phyloP scores from a whole-genome alignment of 92 coral and sea anemone genomes.

The Zoanthus sansibaricus region DNA sequence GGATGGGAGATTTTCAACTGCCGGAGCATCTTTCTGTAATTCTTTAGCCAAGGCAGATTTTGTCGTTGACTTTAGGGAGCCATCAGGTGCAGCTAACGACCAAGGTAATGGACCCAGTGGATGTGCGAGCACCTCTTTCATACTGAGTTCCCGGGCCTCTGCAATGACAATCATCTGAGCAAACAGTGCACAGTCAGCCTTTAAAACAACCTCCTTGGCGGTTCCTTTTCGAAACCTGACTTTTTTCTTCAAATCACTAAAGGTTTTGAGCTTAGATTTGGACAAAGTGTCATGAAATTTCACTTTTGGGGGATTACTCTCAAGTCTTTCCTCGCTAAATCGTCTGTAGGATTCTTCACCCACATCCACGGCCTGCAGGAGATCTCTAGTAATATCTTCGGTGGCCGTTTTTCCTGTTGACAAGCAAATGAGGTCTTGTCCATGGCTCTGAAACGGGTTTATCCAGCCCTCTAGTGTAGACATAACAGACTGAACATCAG shows the following conservation, averaged over 20 bases:
- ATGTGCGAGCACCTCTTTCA: conserved; percentile 31
- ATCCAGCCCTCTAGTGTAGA: conserved; percentile 5
- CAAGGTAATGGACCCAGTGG: neutral
- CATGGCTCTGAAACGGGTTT: conserved; percentile 25
- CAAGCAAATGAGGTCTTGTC: conserved; percentile 30
- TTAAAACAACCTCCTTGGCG: conserved; percentile 14
- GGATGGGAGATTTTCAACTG: neutral
- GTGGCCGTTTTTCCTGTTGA: too few relatives aligned
- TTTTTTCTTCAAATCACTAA: conserved; percentile 66
- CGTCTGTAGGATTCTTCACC: conserved; percentile 60
- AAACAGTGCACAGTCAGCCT: conserved; percentile 22
- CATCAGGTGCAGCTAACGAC: neutral
- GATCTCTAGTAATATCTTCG: conserved; percentile 57
- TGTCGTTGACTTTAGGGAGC: neutral
- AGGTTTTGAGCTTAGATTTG: conserved; percentile 44
- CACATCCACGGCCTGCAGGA: conserved; percentile 60
- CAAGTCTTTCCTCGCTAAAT: conserved; percentile 60
- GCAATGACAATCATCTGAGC: too few relatives aligned
- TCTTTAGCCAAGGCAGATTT: neutral
- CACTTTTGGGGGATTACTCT: conserved; percentile 47
- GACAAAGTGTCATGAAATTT: too few relatives aligned
- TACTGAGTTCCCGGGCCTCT: conserved; percentile 46
- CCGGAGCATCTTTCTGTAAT: neutral
- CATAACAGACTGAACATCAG: conserved; percentile 6
- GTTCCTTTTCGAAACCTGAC: conserved; percentile 36